Conservation (phyloP, 2,888 invertebrate species). For the Phyllotreta striolata region DNA sequence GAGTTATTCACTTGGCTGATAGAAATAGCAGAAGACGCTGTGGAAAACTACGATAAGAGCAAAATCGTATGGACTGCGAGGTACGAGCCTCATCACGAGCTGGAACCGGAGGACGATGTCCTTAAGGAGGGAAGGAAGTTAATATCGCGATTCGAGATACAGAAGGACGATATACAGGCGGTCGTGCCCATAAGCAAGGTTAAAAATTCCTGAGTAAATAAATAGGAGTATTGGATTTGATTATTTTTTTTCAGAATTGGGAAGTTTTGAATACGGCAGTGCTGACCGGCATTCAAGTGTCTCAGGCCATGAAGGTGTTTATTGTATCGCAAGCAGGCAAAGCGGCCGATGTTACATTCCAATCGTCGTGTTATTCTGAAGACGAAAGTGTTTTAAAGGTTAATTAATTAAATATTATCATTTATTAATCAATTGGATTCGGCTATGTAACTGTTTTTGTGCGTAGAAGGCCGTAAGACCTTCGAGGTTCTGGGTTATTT, state of each 20-base stretch:
- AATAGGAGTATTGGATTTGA: not conserved
- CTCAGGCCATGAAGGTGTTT: slow-evolving; percentile 94
- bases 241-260: slow-evolving; percentile 76
- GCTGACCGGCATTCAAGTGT: slow-evolving; percentile 91
- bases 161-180: slow-evolving; percentile 93
- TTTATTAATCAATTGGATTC: too few species aligned
- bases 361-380: slow-evolving; percentile 93
- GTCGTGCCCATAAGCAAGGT: slow-evolving; percentile 93
- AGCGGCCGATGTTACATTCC: slow-evolving; percentile 93
- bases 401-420: too few species aligned
- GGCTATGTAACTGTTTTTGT: too few species aligned
- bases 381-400: slow-evolving; percentile 97
- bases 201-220: not conserved
- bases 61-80: slow-evolving; percentile 87
- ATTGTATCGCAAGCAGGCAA: slow-evolving; percentile 94
- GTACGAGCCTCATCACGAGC: slow-evolving; percentile 72
- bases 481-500: too few species aligned
- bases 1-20: slow-evolving; percentile 93
- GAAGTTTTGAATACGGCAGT: slow-evolving; percentile 96
- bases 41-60: slow-evolving; percentile 82
- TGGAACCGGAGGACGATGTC: slow-evolving; percentile 48
- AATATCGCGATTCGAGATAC: slow-evolving; percentile 85
- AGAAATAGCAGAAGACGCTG: slow-evolving; percentile 82
- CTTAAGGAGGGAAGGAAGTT: slow-evolving; percentile 68
- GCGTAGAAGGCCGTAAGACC: too few species aligned